These are phyloP conservation scores for Bursaphelenchus mucronatus DNA, from an alignment of 1,140 invertebrate species.

Conservation along the genomic window DNA sequence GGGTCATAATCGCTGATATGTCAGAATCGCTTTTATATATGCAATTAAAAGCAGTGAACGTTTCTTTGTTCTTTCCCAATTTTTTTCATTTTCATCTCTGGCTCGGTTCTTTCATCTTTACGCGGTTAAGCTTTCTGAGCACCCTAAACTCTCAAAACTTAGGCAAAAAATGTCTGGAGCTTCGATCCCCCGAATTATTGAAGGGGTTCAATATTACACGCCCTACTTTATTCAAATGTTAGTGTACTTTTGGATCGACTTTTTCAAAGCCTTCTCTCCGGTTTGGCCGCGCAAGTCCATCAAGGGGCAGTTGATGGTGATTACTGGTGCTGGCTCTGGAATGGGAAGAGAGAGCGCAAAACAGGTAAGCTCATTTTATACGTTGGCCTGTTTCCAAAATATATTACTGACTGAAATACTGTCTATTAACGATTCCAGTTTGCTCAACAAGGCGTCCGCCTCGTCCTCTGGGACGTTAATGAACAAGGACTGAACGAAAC, in stretches of 20 bases:
- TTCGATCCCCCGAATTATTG: background rate
- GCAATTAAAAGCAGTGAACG: no score
- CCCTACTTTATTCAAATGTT: constrained; percentile 10
- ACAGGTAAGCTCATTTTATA: background rate
- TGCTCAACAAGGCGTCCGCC: constrained; percentile 18
- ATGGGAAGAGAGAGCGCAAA: constrained; percentile 5
- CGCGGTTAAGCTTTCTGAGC: no score
- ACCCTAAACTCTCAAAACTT: no score
- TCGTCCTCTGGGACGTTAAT: constrained; percentile 24
- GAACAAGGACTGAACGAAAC: constrained; percentile 23
- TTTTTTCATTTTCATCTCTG: no score
- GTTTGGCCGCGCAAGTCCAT: constrained; percentile 12
- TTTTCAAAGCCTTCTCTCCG: constrained; percentile 7
- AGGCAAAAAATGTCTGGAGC: no score
- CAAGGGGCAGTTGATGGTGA: constrained; percentile 12
- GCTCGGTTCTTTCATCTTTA: no score
- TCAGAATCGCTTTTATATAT: no score
- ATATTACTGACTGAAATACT: background rate
- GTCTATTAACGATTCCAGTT: constrained; percentile 17
- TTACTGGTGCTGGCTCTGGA: constrained; percentile 13
- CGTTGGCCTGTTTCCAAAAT: background rate
- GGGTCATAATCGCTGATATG: no score
- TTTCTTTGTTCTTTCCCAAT: no score
- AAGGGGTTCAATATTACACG: constrained; percentile 4
- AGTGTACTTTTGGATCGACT: constrained; percentile 8